Evolutionary conservation across 2,113 vertebrate genomes (phyloP).

Genomic region (Coregonus clupeaformis): DNA sequence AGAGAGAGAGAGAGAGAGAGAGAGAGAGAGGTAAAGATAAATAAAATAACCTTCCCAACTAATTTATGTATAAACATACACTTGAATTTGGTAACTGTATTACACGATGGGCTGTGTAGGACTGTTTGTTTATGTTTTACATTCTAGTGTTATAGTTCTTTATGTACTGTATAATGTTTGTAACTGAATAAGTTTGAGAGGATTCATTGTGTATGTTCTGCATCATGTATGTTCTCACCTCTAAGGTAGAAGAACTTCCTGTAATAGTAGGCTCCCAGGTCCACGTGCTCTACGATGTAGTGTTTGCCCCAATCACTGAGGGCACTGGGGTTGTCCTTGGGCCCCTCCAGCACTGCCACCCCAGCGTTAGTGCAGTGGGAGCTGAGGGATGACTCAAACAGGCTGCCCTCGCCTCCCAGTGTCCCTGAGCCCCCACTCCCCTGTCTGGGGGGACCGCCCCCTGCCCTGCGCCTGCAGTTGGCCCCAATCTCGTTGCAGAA

Average conservation of each 20-base stretch:
- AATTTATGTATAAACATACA: no score
- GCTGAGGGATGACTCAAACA: constrained; percentile 86
- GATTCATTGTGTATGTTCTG: not conserved
- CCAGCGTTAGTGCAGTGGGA: constrained; percentile 93
- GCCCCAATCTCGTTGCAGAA: constrained; percentile 94
- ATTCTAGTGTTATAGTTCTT: no score
- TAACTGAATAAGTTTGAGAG: not conserved
- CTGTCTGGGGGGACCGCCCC: constrained; percentile 38
- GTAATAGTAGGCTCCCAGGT: constrained; percentile 92
- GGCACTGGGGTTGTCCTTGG: constrained; percentile 84
- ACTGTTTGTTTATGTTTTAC: no score
- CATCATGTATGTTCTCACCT: constrained; percentile 70
- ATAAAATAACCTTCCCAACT: no score
- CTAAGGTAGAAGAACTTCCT: constrained; percentile 91
- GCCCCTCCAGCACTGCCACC: constrained; percentile 90
- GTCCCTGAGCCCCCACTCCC: constrained; percentile 23
- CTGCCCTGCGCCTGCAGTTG: constrained; percentile 79
- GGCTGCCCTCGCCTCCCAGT: constrained; percentile 77
- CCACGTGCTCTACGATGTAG: constrained; percentile 92
- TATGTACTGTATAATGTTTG: not conserved
- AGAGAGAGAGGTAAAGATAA: not conserved
- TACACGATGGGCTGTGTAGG: no score
- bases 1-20: not conserved
- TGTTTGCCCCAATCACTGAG: constrained; percentile 88
- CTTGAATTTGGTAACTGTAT: no score